A percentile compares a stretch with the other conserved stretches of the same genome.
Conservation (phyloP, 1,140 invertebrate species). For the Lepidurus packardi region DNA sequence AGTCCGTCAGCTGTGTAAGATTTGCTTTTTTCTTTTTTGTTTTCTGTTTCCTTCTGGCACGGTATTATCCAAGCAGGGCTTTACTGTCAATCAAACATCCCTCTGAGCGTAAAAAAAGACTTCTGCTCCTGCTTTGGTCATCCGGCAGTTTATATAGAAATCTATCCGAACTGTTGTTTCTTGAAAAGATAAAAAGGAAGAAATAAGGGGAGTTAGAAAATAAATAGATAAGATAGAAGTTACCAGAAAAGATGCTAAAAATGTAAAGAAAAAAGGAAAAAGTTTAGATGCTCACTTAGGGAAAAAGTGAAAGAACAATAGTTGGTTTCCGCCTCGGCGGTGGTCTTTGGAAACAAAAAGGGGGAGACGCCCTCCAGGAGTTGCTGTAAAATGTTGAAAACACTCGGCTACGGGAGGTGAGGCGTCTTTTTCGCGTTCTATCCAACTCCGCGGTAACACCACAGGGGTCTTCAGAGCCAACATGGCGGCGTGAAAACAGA, state of each 20-base stretch:
- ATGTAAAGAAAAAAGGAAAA: not conserved
- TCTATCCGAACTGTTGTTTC: not conserved
- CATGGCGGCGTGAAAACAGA: conserved; percentile 4
- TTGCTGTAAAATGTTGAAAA: not conserved
- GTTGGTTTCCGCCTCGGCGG: not conserved
- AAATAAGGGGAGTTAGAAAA: not conserved
- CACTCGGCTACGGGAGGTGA: not conserved
- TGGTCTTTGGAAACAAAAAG: not conserved
- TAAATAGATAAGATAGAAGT: too few species aligned
- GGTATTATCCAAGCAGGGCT: not conserved
- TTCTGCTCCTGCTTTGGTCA: not conserved
- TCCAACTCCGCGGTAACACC: conserved; percentile 11
- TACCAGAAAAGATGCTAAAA: not conserved
- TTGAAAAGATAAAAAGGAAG: not conserved
- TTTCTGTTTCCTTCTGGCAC: not conserved
- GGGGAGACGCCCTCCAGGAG: not conserved
- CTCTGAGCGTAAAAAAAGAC: not conserved
- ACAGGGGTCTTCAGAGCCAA: conserved; percentile 19
- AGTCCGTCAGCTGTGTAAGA: conserved; percentile 15
- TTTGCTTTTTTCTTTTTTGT: not conserved
- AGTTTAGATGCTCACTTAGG: not conserved
- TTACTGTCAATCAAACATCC: conserved; percentile 19
- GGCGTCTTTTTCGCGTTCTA: conserved; percentile 4
- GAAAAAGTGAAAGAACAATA: not conserved
- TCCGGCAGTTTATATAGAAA: not conserved